These are phyloP conservation scores for Columba livia DNA, from an alignment of 2,113 vertebrate species.

Conservation along the genomic window DNA sequence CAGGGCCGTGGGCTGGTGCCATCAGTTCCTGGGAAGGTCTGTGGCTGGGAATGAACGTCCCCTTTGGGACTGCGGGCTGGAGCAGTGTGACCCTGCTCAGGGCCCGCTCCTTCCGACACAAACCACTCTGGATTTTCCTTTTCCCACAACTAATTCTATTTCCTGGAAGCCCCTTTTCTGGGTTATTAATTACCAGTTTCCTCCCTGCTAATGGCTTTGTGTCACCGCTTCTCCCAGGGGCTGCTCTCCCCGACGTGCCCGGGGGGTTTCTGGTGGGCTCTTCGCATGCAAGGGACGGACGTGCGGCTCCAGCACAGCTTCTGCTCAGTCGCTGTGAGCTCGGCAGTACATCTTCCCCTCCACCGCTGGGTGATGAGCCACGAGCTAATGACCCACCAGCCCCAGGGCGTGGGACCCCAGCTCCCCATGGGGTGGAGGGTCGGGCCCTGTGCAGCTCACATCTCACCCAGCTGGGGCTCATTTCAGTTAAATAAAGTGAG, in stretches of 20 bases:
- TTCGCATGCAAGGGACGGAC: rapidly evolving
- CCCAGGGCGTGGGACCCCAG: rapidly evolving
- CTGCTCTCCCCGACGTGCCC: not conserved
- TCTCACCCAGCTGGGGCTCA: not conserved
- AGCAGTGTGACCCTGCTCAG: rapidly evolving
- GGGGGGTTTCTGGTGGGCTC: rapidly evolving
- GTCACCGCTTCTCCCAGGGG: not conserved
- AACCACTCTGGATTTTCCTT: not conserved
- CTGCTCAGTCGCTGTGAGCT: not conserved
- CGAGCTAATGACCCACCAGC: not conserved
- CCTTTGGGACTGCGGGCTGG: rapidly evolving
- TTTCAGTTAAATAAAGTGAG: not conserved
- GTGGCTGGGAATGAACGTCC: not conserved
- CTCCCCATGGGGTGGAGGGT: not conserved
- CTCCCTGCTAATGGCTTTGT: not conserved
- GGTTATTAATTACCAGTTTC: not conserved
- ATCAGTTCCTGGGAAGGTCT: rapidly evolving
- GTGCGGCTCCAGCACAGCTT: not conserved
- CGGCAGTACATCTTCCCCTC: not conserved
- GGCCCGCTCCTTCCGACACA: not conserved
- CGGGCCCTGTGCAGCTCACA: not conserved
- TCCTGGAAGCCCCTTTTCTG: not conserved
- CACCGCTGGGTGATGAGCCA: not conserved
- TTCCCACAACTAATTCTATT: not conserved
- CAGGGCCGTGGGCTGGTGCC: not conserved